phyloP scores from a whole-genome alignment of 2,797 vertebrate species.

The Margarornis squamiger region DNA sequence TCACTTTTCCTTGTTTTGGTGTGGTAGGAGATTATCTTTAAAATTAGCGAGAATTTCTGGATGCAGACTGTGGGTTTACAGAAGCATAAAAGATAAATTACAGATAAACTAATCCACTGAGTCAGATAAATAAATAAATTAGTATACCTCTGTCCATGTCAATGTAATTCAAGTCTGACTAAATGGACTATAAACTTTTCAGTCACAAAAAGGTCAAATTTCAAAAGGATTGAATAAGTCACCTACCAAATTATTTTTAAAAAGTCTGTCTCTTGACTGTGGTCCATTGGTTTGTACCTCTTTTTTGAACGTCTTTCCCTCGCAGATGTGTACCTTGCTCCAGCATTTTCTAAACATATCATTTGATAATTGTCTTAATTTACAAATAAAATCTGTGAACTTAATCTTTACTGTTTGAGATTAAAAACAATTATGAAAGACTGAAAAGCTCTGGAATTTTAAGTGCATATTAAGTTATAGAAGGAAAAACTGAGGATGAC shows the following conservation, averaged over 20 bases:
- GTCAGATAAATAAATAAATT: not conserved
- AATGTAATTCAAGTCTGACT: not conserved
- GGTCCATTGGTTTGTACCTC: not conserved
- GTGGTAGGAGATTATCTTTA: not conserved
- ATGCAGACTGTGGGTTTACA: not conserved
- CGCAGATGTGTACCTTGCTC: not conserved
- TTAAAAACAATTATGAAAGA: not conserved
- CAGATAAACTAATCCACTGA: not conserved
- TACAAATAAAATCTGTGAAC: not conserved
- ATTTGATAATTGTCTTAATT: not conserved
- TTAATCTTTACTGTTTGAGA: not conserved
- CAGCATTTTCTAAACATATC: not conserved
- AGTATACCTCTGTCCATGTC: not conserved
- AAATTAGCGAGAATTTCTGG: not conserved
- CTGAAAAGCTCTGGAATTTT: not conserved
- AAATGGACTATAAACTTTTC: not conserved
- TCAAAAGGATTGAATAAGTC: not conserved
- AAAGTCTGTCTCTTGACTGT: not conserved
- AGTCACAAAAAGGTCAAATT: not conserved
- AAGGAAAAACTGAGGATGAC: not conserved
- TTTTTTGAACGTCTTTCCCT: not conserved
- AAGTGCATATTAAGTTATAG: not conserved
- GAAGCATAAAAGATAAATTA: not conserved
- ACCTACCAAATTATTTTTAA: not conserved
- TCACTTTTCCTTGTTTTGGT: not conserved